Conservation (phyloP, 1,140 invertebrate species). For the Littorina saxatilis region DNA sequence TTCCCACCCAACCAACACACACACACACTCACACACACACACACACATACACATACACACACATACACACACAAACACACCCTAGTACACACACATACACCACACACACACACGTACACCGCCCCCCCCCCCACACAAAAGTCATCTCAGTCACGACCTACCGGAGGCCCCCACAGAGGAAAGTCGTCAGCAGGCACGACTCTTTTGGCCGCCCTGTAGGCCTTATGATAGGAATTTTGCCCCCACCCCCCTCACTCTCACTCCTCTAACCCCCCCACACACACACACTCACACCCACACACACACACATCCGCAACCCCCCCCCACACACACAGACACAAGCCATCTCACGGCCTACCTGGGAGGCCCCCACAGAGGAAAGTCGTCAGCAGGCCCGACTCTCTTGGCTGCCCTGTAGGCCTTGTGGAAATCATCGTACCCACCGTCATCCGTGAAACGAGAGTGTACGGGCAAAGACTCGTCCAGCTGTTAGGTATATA, state of each 20-base stretch:
- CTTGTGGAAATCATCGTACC: slow-evolving; percentile 67
- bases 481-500: slow-evolving; percentile 60
- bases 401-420: slow-evolving; percentile 56
- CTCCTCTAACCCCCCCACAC: too few relatives aligned
- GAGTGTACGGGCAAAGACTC: slow-evolving; percentile 58
- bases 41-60: too few relatives aligned
- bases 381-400: slow-evolving; percentile 52
- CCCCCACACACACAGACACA: too few relatives aligned
- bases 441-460: slow-evolving; percentile 52
- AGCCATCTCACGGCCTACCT: slow-evolving; percentile 45
- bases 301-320: too few relatives aligned
- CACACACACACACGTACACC: too few relatives aligned
- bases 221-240: slow-evolving; percentile 65
- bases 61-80: too few relatives aligned
- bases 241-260: slow-evolving; percentile 56
- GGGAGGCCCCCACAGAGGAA: slow-evolving; percentile 61
- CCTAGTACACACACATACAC: too few relatives aligned
- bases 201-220: slow-evolving; percentile 55
- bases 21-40: too few relatives aligned
- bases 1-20: too few relatives aligned
- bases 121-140: too few relatives aligned
- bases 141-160: too few relatives aligned
- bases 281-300: too few relatives aligned
- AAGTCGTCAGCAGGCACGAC: slow-evolving; percentile 54
- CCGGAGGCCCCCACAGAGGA: slow-evolving; percentile 63